Percentiles rank a stretch among this genome's conserved stretches.
Evolutionary conservation across 2,888 invertebrate genomes (phyloP).

Genomic region (Pachymerium ferrugineum): DNA sequence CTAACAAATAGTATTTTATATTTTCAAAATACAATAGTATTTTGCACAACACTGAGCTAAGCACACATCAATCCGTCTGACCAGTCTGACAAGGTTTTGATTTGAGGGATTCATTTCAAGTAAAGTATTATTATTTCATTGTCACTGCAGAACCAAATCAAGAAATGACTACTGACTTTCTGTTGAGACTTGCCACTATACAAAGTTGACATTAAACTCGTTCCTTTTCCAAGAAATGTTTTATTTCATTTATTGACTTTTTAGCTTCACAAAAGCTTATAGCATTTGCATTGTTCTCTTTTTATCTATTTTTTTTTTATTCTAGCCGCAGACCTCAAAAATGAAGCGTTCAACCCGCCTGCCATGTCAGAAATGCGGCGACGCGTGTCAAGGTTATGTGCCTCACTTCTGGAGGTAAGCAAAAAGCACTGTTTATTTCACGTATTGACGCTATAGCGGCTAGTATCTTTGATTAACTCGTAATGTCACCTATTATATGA

Average conservation of each 20-base stretch:
- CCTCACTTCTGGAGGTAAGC: conserved; percentile 39
- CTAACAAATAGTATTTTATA: too few relatives aligned
- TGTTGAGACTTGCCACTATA: too few relatives aligned
- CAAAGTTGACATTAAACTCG: too few relatives aligned
- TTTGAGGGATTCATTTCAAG: too few relatives aligned
- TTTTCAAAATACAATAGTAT: too few relatives aligned
- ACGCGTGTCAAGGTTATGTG: conserved; percentile 38
- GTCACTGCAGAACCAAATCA: too few relatives aligned
- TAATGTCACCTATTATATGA: neutral
- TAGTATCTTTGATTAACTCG: neutral
- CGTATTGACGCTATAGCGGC: neutral
- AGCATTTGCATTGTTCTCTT: neutral
- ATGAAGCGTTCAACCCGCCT: conserved; percentile 3
- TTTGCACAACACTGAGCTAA: too few relatives aligned
- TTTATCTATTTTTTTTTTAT: neutral
- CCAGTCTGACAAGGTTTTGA: too few relatives aligned
- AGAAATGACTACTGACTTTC: too few relatives aligned
- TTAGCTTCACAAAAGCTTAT: neutral
- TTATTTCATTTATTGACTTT: neutral
- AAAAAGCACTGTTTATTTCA: neutral
- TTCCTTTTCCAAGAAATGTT: too few relatives aligned
- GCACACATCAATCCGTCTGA: too few relatives aligned
- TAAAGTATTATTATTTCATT: too few relatives aligned
- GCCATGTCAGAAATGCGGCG: conserved; percentile 33
- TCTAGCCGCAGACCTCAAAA: neutral